Base-by-base conservation (phyloP, 2,888 invertebrate genomes). In the Trichacis sp. region DNA sequence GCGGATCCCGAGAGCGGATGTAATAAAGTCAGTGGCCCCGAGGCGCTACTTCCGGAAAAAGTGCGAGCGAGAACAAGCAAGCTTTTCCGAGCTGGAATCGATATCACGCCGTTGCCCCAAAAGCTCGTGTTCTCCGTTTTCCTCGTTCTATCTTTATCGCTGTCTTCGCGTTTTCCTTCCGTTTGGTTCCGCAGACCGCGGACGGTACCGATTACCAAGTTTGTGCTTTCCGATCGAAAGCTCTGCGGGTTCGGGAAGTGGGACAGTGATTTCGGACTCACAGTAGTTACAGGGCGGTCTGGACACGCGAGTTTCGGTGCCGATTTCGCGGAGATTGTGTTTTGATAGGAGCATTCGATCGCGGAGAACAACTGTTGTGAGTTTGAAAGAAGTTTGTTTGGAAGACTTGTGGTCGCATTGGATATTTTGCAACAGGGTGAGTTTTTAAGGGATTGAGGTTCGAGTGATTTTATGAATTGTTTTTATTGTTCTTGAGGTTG, bases 61-160 rank as follows among this genome's bases (percentile, higher is more conserved):
- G 18, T 45, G 33, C 36, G 24, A 58, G 47, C 19, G 42, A 17
- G 47, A 30, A 42, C 42, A 64, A 56, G 73, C 57, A 12, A 45
- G 68, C 68, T 68, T 68, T 61, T 66, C 48, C 48, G 48, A 30
- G 48, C 14, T 48, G 59, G 68, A 78, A 79, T 79, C 79, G 79
- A 79, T 79, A 79, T 72, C 79, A 79, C 78, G 79, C 73, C 19
- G 75, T 50, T 58, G 57, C 48, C 47, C 48, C 54, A 4, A 43
- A 43, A 43, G 18, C 43, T 43, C 15, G 12, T 40, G n/a, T 15
- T 15, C 40, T 40, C 40, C 14, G 14, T 14, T 12, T 36, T 12
- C 6, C 17, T 14, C 18, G 4, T n/a, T 5, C 17, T 5, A 4
- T 14, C 42, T 12, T 9, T 3, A 2, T 14, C 42, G n/a, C 33